A percentile compares a stretch with the other conserved stretches of the same genome.
Evolutionary conservation across 2,797 vertebrate species (phyloP).

Genomic region (Cryptoprocta ferox): DNA sequence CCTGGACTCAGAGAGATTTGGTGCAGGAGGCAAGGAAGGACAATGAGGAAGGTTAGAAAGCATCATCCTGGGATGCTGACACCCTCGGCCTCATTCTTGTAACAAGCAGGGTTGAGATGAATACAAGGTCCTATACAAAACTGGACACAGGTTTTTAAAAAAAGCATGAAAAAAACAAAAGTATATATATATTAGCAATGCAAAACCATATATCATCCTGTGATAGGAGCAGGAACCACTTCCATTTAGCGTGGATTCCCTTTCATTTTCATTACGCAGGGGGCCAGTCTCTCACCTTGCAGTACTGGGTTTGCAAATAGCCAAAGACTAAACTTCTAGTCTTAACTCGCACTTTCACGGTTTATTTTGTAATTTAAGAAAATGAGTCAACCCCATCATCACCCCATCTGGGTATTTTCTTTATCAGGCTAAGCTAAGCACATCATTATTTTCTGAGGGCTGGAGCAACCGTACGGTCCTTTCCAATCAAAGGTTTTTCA

Average conservation of each 20-base stretch:
- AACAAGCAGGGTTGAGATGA: not conserved
- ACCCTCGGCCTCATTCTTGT: not conserved
- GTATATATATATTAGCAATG: not conserved
- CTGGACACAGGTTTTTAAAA: not conserved
- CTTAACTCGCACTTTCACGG: not conserved
- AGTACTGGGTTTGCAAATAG: not conserved
- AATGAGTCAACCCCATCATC: not conserved
- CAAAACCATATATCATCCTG: not conserved
- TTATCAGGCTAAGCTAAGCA: not conserved
- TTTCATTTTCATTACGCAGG: not conserved
- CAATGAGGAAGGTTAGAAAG: slow-evolving; percentile 11
- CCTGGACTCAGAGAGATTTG: not conserved
- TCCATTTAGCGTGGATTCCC: not conserved
- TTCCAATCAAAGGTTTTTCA: not conserved
- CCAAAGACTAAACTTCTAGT: slow-evolving; percentile 52
- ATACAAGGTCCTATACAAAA: not conserved
- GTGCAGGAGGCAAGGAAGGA: not conserved
- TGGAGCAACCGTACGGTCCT: not conserved
- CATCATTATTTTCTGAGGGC: not conserved
- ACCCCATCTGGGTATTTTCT: not conserved
- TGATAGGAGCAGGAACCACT: not conserved
- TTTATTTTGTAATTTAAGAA: slow-evolving; percentile 47
- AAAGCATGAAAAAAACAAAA: not conserved
- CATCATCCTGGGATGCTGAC: not conserved
- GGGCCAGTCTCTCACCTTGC: not conserved